Percentiles rank a stretch among this genome's conserved stretches.
Conservation (phyloP, 2,797 vertebrate genomes). For the Clamator glandarius region DNA sequence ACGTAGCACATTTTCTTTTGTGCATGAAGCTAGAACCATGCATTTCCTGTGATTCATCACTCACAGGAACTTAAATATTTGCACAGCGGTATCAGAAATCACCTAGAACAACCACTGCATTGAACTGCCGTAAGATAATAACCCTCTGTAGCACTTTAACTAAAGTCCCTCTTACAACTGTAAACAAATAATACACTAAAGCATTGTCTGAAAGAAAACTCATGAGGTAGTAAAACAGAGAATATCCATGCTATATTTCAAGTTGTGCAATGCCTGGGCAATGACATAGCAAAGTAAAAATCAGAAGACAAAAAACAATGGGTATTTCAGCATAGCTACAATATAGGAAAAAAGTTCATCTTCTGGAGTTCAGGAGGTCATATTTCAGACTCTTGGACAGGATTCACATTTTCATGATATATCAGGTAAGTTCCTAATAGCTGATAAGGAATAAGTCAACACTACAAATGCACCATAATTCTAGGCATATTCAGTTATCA, state of each 20-base stretch:
- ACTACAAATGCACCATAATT: background rate
- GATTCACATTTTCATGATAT: background rate
- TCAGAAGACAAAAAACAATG: background rate
- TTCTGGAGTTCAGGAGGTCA: background rate
- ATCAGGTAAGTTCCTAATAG: background rate
- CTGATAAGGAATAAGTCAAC: background rate
- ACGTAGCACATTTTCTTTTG: rapidly evolving
- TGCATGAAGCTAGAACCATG: rapidly evolving
- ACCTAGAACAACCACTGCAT: background rate
- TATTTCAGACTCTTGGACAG: rapidly evolving
- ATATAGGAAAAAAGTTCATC: background rate
- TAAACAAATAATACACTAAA: background rate
- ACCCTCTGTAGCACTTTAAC: background rate
- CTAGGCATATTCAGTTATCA: background rate
- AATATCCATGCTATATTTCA: background rate
- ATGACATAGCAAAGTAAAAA: background rate
- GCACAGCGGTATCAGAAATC: background rate
- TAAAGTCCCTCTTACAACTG: background rate
- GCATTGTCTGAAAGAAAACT: background rate
- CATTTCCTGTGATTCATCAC: background rate
- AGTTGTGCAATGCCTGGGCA: background rate
- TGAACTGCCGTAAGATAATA: background rate
- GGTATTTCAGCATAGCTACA: background rate
- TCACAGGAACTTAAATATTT: background rate
- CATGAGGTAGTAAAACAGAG: background rate